Evolutionary conservation across 35 echinoderm and acorn worm genomes (phyloP), one percentile per base, ranked within the genome.

Genomic region (Lytechinus variegatus): DNA sequence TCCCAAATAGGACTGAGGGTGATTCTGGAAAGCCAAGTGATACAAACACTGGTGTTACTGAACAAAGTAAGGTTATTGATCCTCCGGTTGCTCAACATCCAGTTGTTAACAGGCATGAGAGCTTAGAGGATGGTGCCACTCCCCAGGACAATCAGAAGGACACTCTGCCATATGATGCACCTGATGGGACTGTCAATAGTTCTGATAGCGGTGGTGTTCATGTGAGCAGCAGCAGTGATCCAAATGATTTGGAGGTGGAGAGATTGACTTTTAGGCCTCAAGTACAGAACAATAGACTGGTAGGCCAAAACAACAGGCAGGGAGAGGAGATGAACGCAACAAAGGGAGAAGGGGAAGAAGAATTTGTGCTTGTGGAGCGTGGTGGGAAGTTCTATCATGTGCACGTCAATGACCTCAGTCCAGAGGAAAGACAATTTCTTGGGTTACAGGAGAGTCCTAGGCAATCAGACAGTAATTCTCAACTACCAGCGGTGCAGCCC

Each of bases 311-410:
- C 24, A n/a, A 79, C 1, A 28, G 14, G 14, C 55, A 96, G 21
- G 44, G 86, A 58, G 13, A 19, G 24, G 91, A 86, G 28, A 61
- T 19, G 54, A 91, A 54, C 71, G 54, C 21, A 61, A 33, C 53
- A 54, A 96, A 66, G 19, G 53, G 27, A 29, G 27, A n/a, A 54
- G 54, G 54, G 12, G n/a, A 94, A 54, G 97, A 99, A 3, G 97
- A 97, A 52, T 79, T 94, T 60, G 93, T 99, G 5, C 55, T 99
- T 51, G 91, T 99, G 61, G 98, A 99, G 88, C 96, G 97, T 55
- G 95, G 97, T 93, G 98, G 98, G 28, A 99, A 99, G 94, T 99
- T 99, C 96, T 96, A 96, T 71, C 57, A 97, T 5, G 95, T 97
- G 33, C 96, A 96, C 71, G 98, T 99, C 44, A 92, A 92, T 91